Conservation (phyloP, 1,140 invertebrate species). For the Papilio glaucus region DNA sequence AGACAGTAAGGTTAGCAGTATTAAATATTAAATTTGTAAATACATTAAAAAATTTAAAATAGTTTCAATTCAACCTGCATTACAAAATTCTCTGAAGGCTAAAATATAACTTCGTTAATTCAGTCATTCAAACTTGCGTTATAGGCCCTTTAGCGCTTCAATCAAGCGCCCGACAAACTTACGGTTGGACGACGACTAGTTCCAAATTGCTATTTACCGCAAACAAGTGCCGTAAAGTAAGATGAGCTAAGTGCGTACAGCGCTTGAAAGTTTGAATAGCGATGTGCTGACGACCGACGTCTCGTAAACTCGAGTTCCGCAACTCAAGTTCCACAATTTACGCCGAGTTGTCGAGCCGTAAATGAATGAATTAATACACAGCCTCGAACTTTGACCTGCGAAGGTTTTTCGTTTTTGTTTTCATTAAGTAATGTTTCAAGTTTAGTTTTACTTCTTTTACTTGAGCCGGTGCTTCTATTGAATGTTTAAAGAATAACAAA, state of each 20-base stretch:
- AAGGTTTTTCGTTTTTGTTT: no score
- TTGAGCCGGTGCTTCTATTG: background rate
- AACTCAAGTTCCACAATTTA: constrained; percentile 25
- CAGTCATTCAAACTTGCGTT: constrained; percentile 52
- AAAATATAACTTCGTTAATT: constrained; percentile 47
- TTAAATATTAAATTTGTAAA: no score
- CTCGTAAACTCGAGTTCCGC: constrained; percentile 2
- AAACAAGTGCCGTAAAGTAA: constrained; percentile 79
- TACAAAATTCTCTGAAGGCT: background rate
- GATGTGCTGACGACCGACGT: constrained; percentile 20
- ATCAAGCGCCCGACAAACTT: constrained; percentile 60
- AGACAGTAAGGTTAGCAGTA: no score
- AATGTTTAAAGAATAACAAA: background rate
- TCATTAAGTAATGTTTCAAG: background rate
- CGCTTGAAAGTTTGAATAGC: constrained; percentile 41
- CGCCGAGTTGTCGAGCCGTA: constrained; percentile 6
- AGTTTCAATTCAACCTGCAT: background rate
- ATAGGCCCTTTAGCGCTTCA: constrained; percentile 63
- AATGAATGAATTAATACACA: constrained; percentile 18
- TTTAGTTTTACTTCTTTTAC: background rate
- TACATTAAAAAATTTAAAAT: no score
- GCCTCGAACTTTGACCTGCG: background rate
- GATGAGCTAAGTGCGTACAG: constrained; percentile 65
- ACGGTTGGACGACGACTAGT: constrained; percentile 63
- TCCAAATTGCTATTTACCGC: constrained; percentile 77